Conservation (phyloP, 2,113 vertebrate species). For the Phylloscopus trochilus region DNA sequence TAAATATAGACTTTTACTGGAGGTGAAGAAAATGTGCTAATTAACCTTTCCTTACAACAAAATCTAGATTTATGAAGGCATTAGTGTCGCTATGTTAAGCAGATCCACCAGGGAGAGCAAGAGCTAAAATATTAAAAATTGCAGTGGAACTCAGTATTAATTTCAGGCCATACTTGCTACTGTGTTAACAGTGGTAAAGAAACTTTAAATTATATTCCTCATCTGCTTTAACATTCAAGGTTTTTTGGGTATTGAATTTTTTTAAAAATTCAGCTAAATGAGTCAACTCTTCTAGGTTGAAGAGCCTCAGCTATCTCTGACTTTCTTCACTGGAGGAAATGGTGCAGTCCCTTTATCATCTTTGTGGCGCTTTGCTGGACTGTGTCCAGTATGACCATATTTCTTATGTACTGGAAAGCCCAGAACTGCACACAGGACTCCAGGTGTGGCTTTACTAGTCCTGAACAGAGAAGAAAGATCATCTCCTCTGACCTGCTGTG, state of each 20-base stretch:
- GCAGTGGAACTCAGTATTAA: not conserved
- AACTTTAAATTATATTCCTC: not conserved
- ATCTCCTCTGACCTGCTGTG: not conserved
- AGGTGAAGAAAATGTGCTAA: slow-evolving; percentile 7
- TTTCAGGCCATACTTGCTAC: not conserved
- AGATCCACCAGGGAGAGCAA: slow-evolving; percentile 21
- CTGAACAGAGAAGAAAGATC: not conserved
- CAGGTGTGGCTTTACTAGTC: not conserved
- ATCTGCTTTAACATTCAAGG: not conserved
- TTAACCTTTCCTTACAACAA: slow-evolving; percentile 21
- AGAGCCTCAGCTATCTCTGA: not conserved
- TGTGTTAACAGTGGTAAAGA: not conserved
- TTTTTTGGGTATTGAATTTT: not conserved
- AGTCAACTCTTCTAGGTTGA: not conserved
- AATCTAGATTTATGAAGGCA: slow-evolving; percentile 20
- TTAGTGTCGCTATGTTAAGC: not conserved
- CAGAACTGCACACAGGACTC: not conserved
- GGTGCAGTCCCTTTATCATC: not conserved
- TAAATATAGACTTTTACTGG: not conserved
- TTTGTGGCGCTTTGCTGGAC: fast-evolving
- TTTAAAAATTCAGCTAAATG: not conserved
- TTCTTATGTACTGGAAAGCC: not conserved
- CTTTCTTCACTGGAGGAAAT: not conserved
- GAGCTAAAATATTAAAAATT: not conserved
- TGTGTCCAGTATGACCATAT: not conserved